Conservation (phyloP, 2,888 invertebrate genomes). For the Phlogophora meticulosa region DNA sequence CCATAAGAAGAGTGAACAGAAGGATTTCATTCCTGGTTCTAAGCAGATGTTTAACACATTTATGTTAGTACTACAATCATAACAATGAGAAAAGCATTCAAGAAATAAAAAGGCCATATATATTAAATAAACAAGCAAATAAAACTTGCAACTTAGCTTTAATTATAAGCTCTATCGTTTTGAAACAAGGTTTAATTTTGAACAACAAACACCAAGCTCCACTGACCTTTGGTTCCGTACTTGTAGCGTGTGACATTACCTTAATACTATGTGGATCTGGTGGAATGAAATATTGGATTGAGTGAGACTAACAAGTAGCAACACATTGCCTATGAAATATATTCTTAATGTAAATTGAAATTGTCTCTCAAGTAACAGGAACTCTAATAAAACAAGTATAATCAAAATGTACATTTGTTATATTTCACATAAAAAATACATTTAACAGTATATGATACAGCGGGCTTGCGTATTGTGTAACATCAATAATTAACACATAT, state of each 20-base stretch:
- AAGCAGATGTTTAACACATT: conserved; percentile 11
- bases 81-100: conserved; percentile 13
- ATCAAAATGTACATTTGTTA: conserved; percentile 87
- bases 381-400: conserved; percentile 82
- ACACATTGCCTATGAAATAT: conserved; percentile 2
- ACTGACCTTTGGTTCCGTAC: conserved; percentile 75
- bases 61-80: conserved; percentile 40
- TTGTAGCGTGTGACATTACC: conserved; percentile 47
- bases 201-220: conserved; percentile 62
- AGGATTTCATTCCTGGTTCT: conserved; percentile 12
- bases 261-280: conserved; percentile 18
- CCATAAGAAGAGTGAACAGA: conserved; percentile 18
- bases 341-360: not conserved
- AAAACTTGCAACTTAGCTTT: conserved; percentile 25
- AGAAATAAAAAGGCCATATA: conserved; percentile 47
- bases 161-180: conserved; percentile 19
- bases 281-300: not conserved
- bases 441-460: conserved; percentile 81
- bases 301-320: not conserved
- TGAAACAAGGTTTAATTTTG: conserved; percentile 20
- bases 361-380: conserved; percentile 15
- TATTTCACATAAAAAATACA: conserved; percentile 90
- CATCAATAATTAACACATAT: conserved; percentile 76
- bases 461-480: conserved; percentile 73
- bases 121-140: conserved; percentile 32